Base-by-base conservation (phyloP, 2,797 vertebrate genomes). In the Ctenopoma kingsleyae region DNA sequence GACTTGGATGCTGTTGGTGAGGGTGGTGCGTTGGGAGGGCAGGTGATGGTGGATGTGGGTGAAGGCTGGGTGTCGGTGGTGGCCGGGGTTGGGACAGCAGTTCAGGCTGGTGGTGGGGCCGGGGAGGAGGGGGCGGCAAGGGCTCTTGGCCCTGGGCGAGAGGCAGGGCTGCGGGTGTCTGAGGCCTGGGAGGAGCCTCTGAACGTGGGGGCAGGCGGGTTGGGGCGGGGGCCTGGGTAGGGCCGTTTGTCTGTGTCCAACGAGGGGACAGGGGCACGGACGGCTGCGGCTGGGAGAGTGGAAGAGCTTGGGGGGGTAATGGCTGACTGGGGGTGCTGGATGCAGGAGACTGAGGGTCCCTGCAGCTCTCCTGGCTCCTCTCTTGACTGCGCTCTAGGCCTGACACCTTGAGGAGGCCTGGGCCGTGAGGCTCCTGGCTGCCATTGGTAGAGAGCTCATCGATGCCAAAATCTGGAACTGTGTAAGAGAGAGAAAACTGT, bases 351-450 rank as follows among this genome's bases (percentile, higher is more conserved):
- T 90, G 91, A 0, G 91, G 82, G 62, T 97, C 96, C 87, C 94
- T 95, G 86, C 93, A 94, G 86, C 93, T 94, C 87, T 98, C 97
- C 92, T 96, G 95, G 91, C 96, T 99, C 91, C 95, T 96, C 93
- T 99, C 97, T 92, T 98, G 98, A 80, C 98, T 99, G 83, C 97
- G 94, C 92, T 98, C 98, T 98, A 99, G 92, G 92, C 98, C 98
- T 74, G 98, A 99, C 88, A 99, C 96, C 94, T 97, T 96, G 62
- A 95, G 94, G 91, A 95, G 91, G 85, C 94, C 95, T 10, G 94
- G 94, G 87, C 95, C 95, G 70, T 90, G 88, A 76, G 95, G 94
- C 93, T 96, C 96, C 92, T 95, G 95, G 94, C 94, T 93, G 90
- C 93, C 95, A 94, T 96, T 95, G 93, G 95, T 94, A 41, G 96